Evolutionary conservation across 2,888 invertebrate genomes (phyloP), one percentile per base, ranked within the genome.

Genomic region (Camptogramma bilineatum): DNA sequence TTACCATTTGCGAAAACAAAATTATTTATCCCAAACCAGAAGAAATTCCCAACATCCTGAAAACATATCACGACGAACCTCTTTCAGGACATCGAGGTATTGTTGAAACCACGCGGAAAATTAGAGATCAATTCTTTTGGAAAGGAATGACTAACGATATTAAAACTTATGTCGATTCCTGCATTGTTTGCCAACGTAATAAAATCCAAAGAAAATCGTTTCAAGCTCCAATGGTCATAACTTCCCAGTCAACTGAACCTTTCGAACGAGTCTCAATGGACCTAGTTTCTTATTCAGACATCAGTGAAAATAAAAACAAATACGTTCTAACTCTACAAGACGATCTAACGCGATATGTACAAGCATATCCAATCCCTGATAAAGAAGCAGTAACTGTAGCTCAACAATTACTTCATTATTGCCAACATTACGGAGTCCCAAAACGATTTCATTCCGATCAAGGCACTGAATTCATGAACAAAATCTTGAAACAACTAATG

Each of bases 221-320:
- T 50, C 61, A 79, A 72, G 79, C 81, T 4, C 78, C 78, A 31
- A 80, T 80, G 80, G 72, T 79, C 0, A 77, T 81, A n/a, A 81
- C 81, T 0, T 76, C 78, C 0, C 69, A 66, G 39, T 77, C 76
- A 1, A 74, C 75, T 4, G 78, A 79, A 73, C 77, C 79, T 5
- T 79, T 80, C 34, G 77, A 79, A 71, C 64, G 77, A 18, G 74
- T 81, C 4, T 72, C 79, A 7, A 79, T 80, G 1, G 80, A 81
- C 50, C 34, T 80, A 57, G 80, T 81, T 0, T 80, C 79, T 0
- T 81, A 80, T 52, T 81, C 79, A 3, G 81, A 82, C 8, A 62
- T 76, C 1, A 78, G 70, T 3, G 63, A 73, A 2, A 71, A 75
- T 17, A 59, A 59, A 24, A 79, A 79, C 48, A 79, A 73, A 68